These are phyloP conservation scores for Phymorhynchus buccinoides DNA, from an alignment of 1,140 invertebrate species.

Conservation along the genomic window DNA sequence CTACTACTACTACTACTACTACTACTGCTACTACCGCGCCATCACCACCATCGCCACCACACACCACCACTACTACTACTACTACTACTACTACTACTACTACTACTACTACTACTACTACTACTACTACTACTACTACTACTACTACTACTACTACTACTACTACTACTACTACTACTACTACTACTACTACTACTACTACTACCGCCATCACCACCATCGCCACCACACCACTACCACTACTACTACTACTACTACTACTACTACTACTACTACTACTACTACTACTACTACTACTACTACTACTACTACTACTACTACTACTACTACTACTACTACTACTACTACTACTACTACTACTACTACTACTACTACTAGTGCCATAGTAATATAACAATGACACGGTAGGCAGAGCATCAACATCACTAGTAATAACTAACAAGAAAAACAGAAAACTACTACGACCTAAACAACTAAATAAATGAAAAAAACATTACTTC, in stretches of 20 bases:
- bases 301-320: conserved; percentile 17
- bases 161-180: conserved; percentile 17
- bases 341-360: conserved; percentile 33
- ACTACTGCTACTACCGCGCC: conserved; percentile 3
- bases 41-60: no score
- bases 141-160: conserved; percentile 18
- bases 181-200: conserved; percentile 17
- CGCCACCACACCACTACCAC: not conserved
- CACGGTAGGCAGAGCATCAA: no score
- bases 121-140: conserved; percentile 20
- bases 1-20: conserved; percentile 20
- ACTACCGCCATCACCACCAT: conserved; percentile 9
- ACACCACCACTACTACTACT: no score
- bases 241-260: conserved; percentile 18
- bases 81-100: conserved; percentile 24
- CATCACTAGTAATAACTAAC: no score
- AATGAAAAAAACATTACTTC: no score
- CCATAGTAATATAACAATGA: not conserved
- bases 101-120: conserved; percentile 23
- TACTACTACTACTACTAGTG: conserved; percentile 25
- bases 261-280: conserved; percentile 25
- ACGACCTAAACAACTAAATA: no score
- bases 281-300: conserved; percentile 22
- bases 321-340: conserved; percentile 34
- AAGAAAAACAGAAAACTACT: no score